Percentiles rank a stretch among this genome's conserved stretches.
These are phyloP conservation scores for Microcebus jonahi DNA, from an alignment of 2,113 vertebrate genomes.

Conservation along the genomic window DNA sequence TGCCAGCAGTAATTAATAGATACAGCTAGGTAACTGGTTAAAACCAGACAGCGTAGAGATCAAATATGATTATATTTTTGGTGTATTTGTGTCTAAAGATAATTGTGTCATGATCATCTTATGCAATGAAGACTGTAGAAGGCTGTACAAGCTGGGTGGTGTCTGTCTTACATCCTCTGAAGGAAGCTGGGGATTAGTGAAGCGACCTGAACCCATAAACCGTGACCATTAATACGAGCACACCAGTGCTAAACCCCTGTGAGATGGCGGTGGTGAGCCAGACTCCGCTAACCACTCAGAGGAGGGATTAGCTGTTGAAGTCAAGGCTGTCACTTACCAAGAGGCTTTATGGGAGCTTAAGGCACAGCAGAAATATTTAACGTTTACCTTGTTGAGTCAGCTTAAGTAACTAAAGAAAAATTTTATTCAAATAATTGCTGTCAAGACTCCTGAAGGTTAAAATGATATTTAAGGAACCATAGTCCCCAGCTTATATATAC, in stretches of 20 bases:
- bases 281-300: neutral
- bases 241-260: neutral
- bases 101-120: neutral
- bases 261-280: neutral
- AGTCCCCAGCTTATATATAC: neutral
- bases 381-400: neutral
- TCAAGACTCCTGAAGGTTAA: slow-evolving; percentile 20
- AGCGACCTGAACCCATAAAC: neutral
- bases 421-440: slow-evolving; percentile 22
- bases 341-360: neutral
- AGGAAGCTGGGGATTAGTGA: neutral
- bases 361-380: neutral
- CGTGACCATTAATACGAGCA: neutral
- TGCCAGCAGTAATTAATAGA: neutral
- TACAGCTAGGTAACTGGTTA: neutral
- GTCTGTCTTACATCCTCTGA: neutral
- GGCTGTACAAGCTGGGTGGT: neutral
- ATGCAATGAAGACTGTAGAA: neutral
- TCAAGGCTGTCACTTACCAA: neutral
- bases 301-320: neutral
- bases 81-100: neutral
- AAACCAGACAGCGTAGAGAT: neutral
- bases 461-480: neutral
- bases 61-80: neutral
- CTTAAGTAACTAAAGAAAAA: slow-evolving; percentile 6